Evolutionary conservation across 2,888 invertebrate species (phyloP).

Genomic region (Meliscaeva auricollis): DNA sequence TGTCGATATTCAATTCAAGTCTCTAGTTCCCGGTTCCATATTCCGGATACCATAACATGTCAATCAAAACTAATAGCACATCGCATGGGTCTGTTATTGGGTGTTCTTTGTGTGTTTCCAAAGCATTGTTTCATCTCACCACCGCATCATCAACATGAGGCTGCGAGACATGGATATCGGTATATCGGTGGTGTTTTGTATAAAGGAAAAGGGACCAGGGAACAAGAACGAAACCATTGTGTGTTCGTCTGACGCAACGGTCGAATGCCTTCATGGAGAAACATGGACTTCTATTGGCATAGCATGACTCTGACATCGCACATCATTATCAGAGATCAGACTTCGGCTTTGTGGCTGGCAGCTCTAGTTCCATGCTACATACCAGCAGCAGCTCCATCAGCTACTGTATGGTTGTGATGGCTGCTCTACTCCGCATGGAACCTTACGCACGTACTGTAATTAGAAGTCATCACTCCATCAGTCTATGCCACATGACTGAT

Average conservation of each 20-base stretch:
- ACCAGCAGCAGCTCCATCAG: not conserved
- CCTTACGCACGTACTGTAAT: constrained; percentile 73
- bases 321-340: constrained; percentile 74
- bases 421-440: constrained; percentile 38
- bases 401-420: constrained; percentile 52
- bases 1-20: constrained; percentile 69
- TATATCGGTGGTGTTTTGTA: too few species aligned
- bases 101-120: constrained; percentile 61
- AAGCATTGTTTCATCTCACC: constrained; percentile 50
- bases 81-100: constrained; percentile 58
- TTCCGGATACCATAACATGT: constrained; percentile 83
- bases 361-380: constrained; percentile 22
- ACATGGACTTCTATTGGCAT: constrained; percentile 57
- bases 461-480: constrained; percentile 76
- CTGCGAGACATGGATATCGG: not conserved
- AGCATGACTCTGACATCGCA: constrained; percentile 72
- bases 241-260: constrained; percentile 14
- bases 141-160: not conserved
- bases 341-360: constrained; percentile 51
- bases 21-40: constrained; percentile 57
- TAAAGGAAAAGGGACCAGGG: too few species aligned
- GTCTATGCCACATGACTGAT: constrained; percentile 70
- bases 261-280: constrained; percentile 35
- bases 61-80: constrained; percentile 79
- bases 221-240: not conserved